Base-by-base conservation (phyloP, 2,113 vertebrate genomes). In the Sceloporus tristichus region DNA sequence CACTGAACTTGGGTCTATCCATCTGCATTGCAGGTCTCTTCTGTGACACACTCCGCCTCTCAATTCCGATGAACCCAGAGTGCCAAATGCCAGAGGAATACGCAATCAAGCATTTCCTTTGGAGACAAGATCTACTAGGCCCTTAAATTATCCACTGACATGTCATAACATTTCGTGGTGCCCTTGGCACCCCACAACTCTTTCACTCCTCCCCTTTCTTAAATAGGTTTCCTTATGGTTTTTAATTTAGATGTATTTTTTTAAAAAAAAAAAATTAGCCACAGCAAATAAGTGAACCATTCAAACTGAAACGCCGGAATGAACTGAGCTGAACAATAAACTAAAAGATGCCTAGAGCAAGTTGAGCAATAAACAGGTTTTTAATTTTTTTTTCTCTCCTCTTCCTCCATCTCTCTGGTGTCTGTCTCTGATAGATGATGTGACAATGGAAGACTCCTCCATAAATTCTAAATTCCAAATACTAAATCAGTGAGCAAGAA, bases 301-400 rank as follows among this genome's bases (percentile, higher is more conserved):
- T 96, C 96, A 95, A 92, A 96, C 94, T 93, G 94, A 93, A 87
- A 94, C 93, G 93, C 95, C 90, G 92, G 96, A 97, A 97, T 97
- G 96, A 97, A 96, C 95, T 92, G 94, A 96, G 94, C 95, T 97
- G 94, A 97, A 97, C 97, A 97, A 97, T 97, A 97, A 97, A 96
- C 96, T 96, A 96, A 97, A 97, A 96, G 94, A 96, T 92, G 97
- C 96, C 97, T 97, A 96, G 95, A 97, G 96, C 97, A 96, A 97
- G 96, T 96, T 96, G 91, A 96, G 97, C 96, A 96, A 97, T 97
- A 97, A 97, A 97, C 97, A 97, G 97, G 96, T 96, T 97, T 97
- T 97, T 97, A 97, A 97, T 97, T 96, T 97, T 93, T 91, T 42
- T 65, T 93, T 70, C 53, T 40, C 27, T 19, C 93, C 48, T 25